Base-by-base conservation (phyloP, 2,113 vertebrate species). In the Myiozetetes cayanensis region DNA sequence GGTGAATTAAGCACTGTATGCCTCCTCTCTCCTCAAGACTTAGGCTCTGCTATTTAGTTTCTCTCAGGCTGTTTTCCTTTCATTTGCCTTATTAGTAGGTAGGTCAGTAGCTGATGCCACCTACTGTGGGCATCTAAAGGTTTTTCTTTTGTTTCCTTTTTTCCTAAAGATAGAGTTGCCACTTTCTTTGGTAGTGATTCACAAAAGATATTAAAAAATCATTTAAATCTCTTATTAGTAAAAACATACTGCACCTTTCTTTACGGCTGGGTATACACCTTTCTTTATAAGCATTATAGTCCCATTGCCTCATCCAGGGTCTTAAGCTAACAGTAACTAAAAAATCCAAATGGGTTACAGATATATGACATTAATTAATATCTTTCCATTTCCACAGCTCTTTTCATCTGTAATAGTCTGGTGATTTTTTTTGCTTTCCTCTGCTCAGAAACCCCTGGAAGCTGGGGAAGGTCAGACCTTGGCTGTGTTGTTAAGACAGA, bases 71-170 rank as follows among this genome's bases (percentile, higher is more conserved):
- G 93, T 96, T 97, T 97, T 97, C 92, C 78, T 96, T 97, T 97
- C 94, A 97, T 97, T 97, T 97, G 86, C 96, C 94, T 96, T 97
- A 97, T 97, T 97, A 97, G 97, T 94, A 97, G 96, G 74, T 96
- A 97, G 96, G 96, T 97, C 96, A 97, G 85, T 95, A 92, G 94
- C 94, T 96, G 94, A 97, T 97, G 94, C 96, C 97, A 96, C 97
- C 97, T 96, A 96, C 96, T 97, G 97, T 87, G 97, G 96, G 89
- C 83, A 97, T 97, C 97, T 97, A 93, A 97, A 96, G 92, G 62
- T 91, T 96, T 96, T 95, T 95, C 93, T 96, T 92, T 93, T 94
- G 82, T 94, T 96, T 96, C 83, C 59, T 79, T 95, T 95, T 95
- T 80, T 70, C 65, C 62, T 83, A 67, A 96, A 94, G 91, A 87